Base-by-base conservation (phyloP, 2,797 vertebrate genomes). In the Lophotriccus pileatus region DNA sequence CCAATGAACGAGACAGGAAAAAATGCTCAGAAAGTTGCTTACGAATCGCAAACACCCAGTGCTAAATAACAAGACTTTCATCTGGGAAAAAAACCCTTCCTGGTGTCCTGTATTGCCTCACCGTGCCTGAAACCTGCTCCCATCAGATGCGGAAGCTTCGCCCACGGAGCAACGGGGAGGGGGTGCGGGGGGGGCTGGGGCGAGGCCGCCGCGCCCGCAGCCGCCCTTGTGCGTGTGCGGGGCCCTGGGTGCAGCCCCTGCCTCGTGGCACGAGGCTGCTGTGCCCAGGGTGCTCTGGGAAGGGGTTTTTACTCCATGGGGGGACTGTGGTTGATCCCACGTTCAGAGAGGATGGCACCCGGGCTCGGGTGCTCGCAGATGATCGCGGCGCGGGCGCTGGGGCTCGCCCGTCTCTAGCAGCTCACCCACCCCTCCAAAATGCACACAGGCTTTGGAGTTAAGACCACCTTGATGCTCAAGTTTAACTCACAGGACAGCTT, bases 371-470 rank as follows among this genome's bases (percentile, higher is more conserved):
- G 1, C n/a, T 10, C 6, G 5, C 0, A 4, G 58, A 17, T 32
- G 59, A 47, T 80, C 2, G 1, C 12, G 46, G 79, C 0, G 3
- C 3, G 2, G 64, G 8, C 5, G 1, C 32, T 9, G 28, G 1
- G 6, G 12, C 77, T 12, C 12, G 7, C 28, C 44, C 11, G 2
- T 19, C 73, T 30, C 60, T 2, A 8, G 50, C 83, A 68, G 67
- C 55, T 22, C n/a, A 7, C 14, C 69, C n/a, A 6, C 14, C 69
- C 32, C 58, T 36, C 44, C 7, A 2, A 59, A 17, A 25, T 10
- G 41, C 46, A 1, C 1, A 1, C 17, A 5, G 47, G 4, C 1
- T 0, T 1, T 16, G 52, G 1, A 14, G n/a, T 1, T 9, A 21
- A 16, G 70, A 14, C 41, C 36, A n/a, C 28, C 6, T 3, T 2